Evolutionary conservation across 2,113 vertebrate species (phyloP).

Genomic region (Polypterus senegalus): DNA sequence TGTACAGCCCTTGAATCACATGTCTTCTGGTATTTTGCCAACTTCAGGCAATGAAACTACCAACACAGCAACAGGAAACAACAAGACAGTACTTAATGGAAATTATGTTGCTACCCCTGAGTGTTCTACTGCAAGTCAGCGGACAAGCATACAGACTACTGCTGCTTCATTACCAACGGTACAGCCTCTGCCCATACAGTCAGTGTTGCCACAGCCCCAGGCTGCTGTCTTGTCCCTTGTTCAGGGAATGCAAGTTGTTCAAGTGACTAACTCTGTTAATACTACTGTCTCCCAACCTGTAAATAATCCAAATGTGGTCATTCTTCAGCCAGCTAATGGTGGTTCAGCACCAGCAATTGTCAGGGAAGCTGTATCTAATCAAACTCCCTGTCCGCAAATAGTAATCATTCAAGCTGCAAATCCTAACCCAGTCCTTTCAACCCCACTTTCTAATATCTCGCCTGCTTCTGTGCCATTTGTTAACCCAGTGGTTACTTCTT

Average conservation of each 20-base stretch:
- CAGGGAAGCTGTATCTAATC: constrained; percentile 70
- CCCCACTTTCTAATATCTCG: constrained; percentile 50
- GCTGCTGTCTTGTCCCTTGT: constrained; percentile 72
- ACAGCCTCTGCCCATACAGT: constrained; percentile 61
- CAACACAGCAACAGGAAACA: constrained; percentile 20
- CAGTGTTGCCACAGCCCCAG: constrained; percentile 45
- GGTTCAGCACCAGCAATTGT: constrained; percentile 58
- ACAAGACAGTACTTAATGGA: constrained; percentile 27
- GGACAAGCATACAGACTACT: constrained; percentile 39
- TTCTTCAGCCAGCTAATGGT: constrained; percentile 78
- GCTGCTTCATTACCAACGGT: constrained; percentile 53
- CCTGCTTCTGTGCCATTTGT: constrained; percentile 53
- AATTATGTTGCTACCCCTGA: constrained; percentile 32
- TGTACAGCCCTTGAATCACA: constrained; percentile 81
- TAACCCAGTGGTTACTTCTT: constrained; percentile 43
- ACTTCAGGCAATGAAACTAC: constrained; percentile 35
- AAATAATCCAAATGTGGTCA: constrained; percentile 79
- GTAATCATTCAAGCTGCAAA: constrained; percentile 92
- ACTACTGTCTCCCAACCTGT: constrained; percentile 56
- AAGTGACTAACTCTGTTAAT: constrained; percentile 67
- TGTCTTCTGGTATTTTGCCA: constrained; percentile 41
- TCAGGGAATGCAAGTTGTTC: constrained; percentile 89
- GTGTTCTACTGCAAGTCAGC: constrained; percentile 43
- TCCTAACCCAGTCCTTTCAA: constrained; percentile 62
- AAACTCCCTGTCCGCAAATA: constrained; percentile 81